These are phyloP conservation scores for Tortricodes alternella DNA, from an alignment of 2,888 invertebrate genomes.

Conservation along the genomic window DNA sequence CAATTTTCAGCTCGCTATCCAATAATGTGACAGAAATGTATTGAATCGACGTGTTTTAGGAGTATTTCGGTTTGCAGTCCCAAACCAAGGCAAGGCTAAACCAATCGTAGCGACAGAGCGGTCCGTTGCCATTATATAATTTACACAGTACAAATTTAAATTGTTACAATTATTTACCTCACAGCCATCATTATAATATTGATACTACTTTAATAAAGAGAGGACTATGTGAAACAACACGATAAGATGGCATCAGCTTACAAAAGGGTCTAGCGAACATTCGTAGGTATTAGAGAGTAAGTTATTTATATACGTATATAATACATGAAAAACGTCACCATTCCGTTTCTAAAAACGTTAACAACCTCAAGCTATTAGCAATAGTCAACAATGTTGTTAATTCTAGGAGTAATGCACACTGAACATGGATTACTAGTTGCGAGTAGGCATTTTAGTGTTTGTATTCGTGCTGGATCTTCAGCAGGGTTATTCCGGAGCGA, in stretches of 20 bases:
- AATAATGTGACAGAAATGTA: background rate
- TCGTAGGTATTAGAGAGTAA: conserved; percentile 60
- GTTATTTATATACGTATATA: conserved; percentile 60
- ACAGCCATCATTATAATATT: conserved; percentile 83
- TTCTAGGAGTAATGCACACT: conserved; percentile 79
- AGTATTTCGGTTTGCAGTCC: conserved; percentile 36
- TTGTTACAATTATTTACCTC: conserved; percentile 81
- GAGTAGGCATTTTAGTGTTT: conserved; percentile 54
- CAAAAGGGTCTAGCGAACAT: conserved; percentile 80
- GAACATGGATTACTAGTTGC: conserved; percentile 69
- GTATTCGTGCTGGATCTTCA: conserved; percentile 35
- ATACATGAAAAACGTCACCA: conserved; percentile 80
- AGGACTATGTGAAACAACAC: conserved; percentile 78
- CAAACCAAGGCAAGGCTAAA: conserved; percentile 38
- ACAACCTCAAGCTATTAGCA: conserved; percentile 83
- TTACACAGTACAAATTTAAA: conserved; percentile 81
- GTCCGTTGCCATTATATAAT: conserved; percentile 65
- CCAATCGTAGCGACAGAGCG: conserved; percentile 61
- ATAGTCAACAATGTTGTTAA: conserved; percentile 83
- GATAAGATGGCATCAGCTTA: conserved; percentile 77
- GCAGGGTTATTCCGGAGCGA: conserved; percentile 11
- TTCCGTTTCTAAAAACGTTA: conserved; percentile 80
- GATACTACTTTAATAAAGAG: conserved; percentile 81
- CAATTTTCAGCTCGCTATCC: background rate
- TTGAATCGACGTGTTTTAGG: background rate